These are phyloP conservation scores for Tigriopus japonicus DNA, from an alignment of 1,140 invertebrate genomes.

Conservation along the genomic window DNA sequence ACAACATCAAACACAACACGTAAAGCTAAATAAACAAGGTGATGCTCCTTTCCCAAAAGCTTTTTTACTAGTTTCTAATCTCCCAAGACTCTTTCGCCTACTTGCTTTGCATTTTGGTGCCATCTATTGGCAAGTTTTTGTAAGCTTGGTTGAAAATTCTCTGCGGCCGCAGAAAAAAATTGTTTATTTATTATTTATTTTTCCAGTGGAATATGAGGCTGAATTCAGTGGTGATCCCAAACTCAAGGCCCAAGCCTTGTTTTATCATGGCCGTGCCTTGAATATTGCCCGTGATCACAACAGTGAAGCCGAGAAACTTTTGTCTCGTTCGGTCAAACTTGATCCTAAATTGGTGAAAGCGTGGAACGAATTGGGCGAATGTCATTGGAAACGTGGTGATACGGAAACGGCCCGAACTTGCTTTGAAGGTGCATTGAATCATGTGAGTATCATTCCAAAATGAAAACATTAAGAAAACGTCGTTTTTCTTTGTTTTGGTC, in stretches of 20 bases:
- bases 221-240: constrained; percentile 28
- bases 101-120: no score
- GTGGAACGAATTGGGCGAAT: constrained; percentile 73
- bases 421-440: constrained; percentile 55
- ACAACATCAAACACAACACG: no score
- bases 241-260: constrained; percentile 43
- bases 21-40: no score
- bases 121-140: no score
- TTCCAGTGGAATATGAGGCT: constrained; percentile 22
- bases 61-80: no score
- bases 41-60: no score
- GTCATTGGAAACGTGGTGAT: constrained; percentile 68
- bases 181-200: constrained; percentile 13
- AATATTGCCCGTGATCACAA: constrained; percentile 50
- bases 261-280: constrained; percentile 49
- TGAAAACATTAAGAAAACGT: no score
- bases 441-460: no score
- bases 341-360: constrained; percentile 58
- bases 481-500: no score
- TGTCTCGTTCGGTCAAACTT: constrained; percentile 67
- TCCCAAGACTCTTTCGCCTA: no score
- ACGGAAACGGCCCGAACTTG: constrained; percentile 59
- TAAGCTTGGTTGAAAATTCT: no score
- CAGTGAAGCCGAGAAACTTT: constrained; percentile 42
- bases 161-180: no score